Evolutionary conservation across 2,888 invertebrate genomes (phyloP).

Genomic region (Acanthosepion pharaonis): DNA sequence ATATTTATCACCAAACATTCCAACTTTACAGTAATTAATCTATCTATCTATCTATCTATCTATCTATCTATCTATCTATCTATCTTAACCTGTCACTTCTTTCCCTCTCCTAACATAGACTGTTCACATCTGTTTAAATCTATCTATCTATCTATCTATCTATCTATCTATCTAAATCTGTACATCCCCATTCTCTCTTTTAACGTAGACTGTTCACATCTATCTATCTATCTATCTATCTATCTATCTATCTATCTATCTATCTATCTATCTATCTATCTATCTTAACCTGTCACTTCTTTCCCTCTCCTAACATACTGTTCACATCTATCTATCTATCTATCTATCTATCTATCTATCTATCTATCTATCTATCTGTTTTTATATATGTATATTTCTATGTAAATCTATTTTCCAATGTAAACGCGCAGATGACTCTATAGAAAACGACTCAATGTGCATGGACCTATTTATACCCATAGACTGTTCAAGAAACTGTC

Average conservation of each 20-base stretch:
- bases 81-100: no score
- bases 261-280: neutral
- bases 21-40: neutral
- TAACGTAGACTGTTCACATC: neutral
- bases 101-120: neutral
- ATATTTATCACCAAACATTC: neutral
- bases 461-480: no score
- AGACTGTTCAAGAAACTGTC: neutral
- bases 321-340: neutral
- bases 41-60: no score
- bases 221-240: conserved; percentile 2
- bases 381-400: neutral
- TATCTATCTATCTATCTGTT: neutral
- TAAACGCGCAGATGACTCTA: neutral
- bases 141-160: neutral
- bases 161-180: neutral
- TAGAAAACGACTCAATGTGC: no score
- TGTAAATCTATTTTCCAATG: neutral
- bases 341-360: neutral
- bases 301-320: no score
- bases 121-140: neutral
- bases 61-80: neutral
- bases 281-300: neutral
- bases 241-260: neutral
- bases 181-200: neutral